phyloP scores from a whole-genome alignment of 2,797 vertebrate genomes.

The Nannoperca australis region DNA sequence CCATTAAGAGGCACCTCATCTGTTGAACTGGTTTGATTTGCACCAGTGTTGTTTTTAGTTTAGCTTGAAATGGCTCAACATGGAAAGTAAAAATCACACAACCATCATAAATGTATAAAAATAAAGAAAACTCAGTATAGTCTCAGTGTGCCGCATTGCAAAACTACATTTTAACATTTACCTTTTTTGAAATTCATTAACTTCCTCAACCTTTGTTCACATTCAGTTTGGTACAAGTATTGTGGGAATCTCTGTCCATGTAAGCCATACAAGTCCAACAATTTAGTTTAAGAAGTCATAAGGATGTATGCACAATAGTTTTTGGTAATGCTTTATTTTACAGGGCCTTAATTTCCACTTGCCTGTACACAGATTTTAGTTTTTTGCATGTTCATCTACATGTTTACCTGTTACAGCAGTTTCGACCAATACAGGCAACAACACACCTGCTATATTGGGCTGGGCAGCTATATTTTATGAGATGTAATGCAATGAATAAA shows the following conservation, averaged over 20 bases:
- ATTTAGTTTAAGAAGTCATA: not conserved
- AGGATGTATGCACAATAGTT: not conserved
- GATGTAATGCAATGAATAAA: not conserved
- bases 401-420: not conserved
- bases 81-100: not conserved
- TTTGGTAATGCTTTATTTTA: not conserved
- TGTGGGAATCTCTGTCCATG: not conserved
- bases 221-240: not conserved
- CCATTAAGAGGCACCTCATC: conserved; percentile 35
- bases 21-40: conserved; percentile 25
- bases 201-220: not conserved
- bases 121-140: not conserved
- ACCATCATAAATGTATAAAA: conserved; percentile 1
- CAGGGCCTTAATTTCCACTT: not conserved
- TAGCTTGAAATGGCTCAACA: not conserved
- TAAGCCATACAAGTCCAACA: not conserved
- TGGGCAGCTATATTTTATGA: not conserved
- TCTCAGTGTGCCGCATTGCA: not conserved
- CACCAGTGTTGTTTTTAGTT: conserved; percentile 13
- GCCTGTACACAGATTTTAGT: not conserved
- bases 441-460: not conserved
- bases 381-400: not conserved
- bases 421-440: not conserved
- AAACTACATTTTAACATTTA: not conserved
- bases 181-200: not conserved